A percentile compares a stretch with the other conserved stretches of the same genome.
These are phyloP conservation scores for Labeo catla DNA, from an alignment of 2,113 vertebrate species.

Conservation along the genomic window DNA sequence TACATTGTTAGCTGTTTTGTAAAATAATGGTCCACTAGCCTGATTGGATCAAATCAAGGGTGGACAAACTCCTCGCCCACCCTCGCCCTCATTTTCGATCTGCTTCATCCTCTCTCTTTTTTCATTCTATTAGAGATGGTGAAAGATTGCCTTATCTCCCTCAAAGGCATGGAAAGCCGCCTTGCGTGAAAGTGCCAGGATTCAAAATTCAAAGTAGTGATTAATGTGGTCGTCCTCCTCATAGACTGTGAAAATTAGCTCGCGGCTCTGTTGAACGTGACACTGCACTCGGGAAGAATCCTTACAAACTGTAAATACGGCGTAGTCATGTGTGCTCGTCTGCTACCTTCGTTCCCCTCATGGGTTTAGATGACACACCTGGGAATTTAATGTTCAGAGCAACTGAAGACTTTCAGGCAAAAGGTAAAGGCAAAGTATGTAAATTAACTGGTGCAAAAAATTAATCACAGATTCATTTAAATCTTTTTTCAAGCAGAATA, in stretches of 20 bases:
- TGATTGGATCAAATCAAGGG: constrained; percentile 50
- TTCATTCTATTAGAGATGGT: constrained; percentile 32
- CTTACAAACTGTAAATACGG: constrained; percentile 45
- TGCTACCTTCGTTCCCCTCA: not conserved
- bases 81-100: not conserved
- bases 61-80: constrained; percentile 27
- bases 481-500: too few species aligned
- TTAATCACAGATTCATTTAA: too few species aligned
- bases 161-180: constrained; percentile 22
- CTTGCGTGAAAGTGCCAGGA: constrained; percentile 47
- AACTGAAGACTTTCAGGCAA: not conserved
- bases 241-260: constrained; percentile 52
- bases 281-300: constrained; percentile 6
- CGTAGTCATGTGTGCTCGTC: constrained; percentile 21
- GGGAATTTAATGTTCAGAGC: constrained; percentile 10
- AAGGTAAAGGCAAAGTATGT: too few species aligned
- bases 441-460: not conserved
- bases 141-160: constrained; percentile 50
- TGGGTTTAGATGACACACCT: constrained; percentile 24
- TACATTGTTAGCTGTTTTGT: constrained; percentile 27
- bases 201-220: constrained; percentile 37
- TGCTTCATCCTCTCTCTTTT: constrained; percentile 6
- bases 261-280: constrained; percentile 36
- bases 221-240: constrained; percentile 48
- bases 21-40: constrained; percentile 7